A percentile compares a stretch with the other conserved stretches of the same genome.
Evolutionary conservation across 2,113 vertebrate genomes (phyloP).

Genomic region (Ammodytes dubius): DNA sequence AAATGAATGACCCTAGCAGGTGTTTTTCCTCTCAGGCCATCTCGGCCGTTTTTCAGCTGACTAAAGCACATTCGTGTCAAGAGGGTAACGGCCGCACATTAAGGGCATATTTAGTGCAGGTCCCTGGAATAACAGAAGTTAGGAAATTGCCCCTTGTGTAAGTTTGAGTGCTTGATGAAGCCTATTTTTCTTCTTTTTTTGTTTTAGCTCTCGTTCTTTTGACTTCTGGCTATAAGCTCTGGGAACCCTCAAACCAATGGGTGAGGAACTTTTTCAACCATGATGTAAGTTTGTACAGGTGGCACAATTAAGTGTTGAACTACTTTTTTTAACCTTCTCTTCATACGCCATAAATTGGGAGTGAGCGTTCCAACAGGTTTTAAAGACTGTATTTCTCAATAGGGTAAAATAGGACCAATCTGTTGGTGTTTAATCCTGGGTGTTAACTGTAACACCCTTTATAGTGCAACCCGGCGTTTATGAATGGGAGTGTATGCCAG

Average conservation of each 20-base stretch:
- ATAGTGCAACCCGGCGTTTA: neutral
- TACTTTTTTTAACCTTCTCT: neutral
- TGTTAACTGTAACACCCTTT: neutral
- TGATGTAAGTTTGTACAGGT: constrained; percentile 48
- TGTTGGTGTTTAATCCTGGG: neutral
- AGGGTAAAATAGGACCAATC: neutral
- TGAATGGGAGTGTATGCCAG: neutral
- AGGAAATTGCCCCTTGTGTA: constrained; percentile 24
- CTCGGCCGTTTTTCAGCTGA: constrained; percentile 31
- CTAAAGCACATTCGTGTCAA: constrained; percentile 43
- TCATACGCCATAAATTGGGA: neutral
- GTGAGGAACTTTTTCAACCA: constrained; percentile 17
- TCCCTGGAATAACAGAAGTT: constrained; percentile 45
- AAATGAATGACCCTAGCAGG: constrained; percentile 45
- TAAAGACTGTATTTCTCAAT: neutral
- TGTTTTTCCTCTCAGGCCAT: constrained; percentile 8
- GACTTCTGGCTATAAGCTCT: neutral
- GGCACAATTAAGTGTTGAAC: neutral
- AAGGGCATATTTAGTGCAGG: constrained; percentile 17
- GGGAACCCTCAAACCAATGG: constrained; percentile 33
- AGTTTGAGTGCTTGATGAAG: constrained; percentile 12
- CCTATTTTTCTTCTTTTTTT: constrained; percentile 18
- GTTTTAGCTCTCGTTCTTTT: neutral
- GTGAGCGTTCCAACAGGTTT: neutral
- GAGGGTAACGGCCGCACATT: constrained; percentile 41